Evolutionary conservation across 2,888 invertebrate genomes (phyloP), one percentile per base, ranked within the genome.

Genomic region (Thera obeliscata): DNA sequence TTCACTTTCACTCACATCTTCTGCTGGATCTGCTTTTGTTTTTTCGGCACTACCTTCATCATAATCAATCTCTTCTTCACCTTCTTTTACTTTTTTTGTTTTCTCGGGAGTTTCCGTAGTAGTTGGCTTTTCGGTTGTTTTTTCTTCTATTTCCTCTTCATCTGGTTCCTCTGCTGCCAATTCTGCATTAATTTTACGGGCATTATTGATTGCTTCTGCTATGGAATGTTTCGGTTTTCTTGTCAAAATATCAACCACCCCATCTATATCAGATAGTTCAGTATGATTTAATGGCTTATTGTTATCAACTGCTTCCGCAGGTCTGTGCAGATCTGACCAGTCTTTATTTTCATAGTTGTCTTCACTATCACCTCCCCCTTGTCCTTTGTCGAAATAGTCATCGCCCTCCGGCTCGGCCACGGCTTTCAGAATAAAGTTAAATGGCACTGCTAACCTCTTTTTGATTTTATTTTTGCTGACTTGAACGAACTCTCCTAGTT

Each of bases 311-410:
- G 67, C n/a, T 38, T 81, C 63, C 7, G 71, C 82, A 9, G 80
- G 75, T 74, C 88, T 84, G 56, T 86, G 76, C 8, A 78, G 8
- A 66, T 92, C 90, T 0, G 90, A 86, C 92, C 91, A 92, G 6
- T 92, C 93, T 67, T 87, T 90, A 65, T 87, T 93, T 68, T 93
- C 92, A 68, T 75, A 91, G 73, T 89, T 85, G 67, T 92, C 91
- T 8, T 91, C 91, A 66, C 76, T 76, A 11, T 88, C 88, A 52
- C 80, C 77, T 41, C 87, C 91, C 3, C 87, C 90, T 75, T 83
- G 83, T 36, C 84, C 85, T 75, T 87, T 89, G 1, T 90, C 90
- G 54, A 75, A 85, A 58, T 89, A 88, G 65, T 92, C 90, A 54
- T 88, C 90, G 9, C 77, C 78, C 57, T 89, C 84, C 1, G 87